Evolutionary conservation across 2,797 vertebrate species (phyloP), one percentile per base, ranked within the genome.

Genomic region (Molossus alvarezi): DNA sequence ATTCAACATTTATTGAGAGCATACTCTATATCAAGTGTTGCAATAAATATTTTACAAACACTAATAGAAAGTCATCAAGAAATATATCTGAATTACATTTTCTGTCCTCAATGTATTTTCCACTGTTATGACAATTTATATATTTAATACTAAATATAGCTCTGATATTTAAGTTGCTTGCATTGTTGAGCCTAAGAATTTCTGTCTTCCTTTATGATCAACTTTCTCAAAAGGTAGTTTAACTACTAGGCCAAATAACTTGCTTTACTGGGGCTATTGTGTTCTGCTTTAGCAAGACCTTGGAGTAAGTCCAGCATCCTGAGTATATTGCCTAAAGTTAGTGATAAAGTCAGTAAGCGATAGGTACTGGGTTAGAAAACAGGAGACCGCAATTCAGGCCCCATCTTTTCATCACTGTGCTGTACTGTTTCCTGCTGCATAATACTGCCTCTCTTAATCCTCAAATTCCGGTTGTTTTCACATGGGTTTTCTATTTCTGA

Each of bases 61-160:
- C 80, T 60, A 85, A 86, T 51, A 81, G 17, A 95, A 71, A 17
- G 37, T 77, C 6, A 65, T 89, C 9, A 85, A 82, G 20, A 73
- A 45, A 65, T 65, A 23, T 57, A 83, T 29, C 51, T 82, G 45
- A 77, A 23, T 90, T 33, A 65, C 1, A 45, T 71, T 84, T 94
- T 95, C n/a, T 73, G 1, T 33, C 73, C 83, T 83, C 12, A 27
- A 48, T 57, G 53, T 80, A 92, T 57, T 82, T 57, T 27, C 9
- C 45, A 65, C n/a, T 17, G 3, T 27, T 72, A 37, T 67, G 75
- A 37, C 62, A 67, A 29, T 45, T 57, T 77, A 60, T 55, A 79
- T 69, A 45, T 95, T 95, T 88, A 77, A 55, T 51, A 92, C 2
- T 92, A n/a, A 90, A 51, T 90, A 64, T 69, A 73, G 69, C 9